Evolutionary conservation across 2,888 invertebrate genomes (phyloP), one percentile per base, ranked within the genome.

Genomic region (Lathronympha strigana): DNA sequence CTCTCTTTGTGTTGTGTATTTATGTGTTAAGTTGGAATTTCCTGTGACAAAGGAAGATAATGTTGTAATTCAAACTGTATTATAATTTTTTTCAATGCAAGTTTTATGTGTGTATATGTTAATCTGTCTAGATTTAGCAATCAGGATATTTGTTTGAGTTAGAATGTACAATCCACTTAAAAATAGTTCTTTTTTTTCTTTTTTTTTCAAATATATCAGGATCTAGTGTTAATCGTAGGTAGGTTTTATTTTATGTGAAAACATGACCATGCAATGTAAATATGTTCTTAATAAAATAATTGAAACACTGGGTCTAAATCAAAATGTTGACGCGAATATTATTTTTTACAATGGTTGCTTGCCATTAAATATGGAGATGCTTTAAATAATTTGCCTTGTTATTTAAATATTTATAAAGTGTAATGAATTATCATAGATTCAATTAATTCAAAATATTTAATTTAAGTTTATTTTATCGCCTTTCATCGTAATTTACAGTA

Each of bases 261-360:
- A 76, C 75, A 76, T 78, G 69, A 73, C 69, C 73, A 71, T 19
- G 25, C 63, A 73, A 64, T 77, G 76, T 76, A 78, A 70, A 76
- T 77, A 77, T 58, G 63, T 67, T 71, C 45, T 68, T 72, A 66
- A 49, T 67, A 31, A 49, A 49, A 54, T 49, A 54, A 61, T 57
- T 57, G 15, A 54, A 55, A 11, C 43, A 62, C 62, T 43, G 40
- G 15, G 36, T 43, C 19, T 51, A 55, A 33, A 19, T n/a, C 19
- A 13, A 81, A 61, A 40, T 76, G 62, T 76, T 50, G 58, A 61
- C 84, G 86, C 84, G 83, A 86, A 87, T 86, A 84, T 76, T 70
- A 68, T 72, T 71, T 73, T 71, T 64, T 76, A 72, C 73, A 72
- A 71, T 75, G 74, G 74, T 73, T 67, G 77, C 87, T 87, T 88